These are phyloP conservation scores for Drosophila tanythrix DNA, from an alignment of 2,888 invertebrate species.

Conservation along the genomic window DNA sequence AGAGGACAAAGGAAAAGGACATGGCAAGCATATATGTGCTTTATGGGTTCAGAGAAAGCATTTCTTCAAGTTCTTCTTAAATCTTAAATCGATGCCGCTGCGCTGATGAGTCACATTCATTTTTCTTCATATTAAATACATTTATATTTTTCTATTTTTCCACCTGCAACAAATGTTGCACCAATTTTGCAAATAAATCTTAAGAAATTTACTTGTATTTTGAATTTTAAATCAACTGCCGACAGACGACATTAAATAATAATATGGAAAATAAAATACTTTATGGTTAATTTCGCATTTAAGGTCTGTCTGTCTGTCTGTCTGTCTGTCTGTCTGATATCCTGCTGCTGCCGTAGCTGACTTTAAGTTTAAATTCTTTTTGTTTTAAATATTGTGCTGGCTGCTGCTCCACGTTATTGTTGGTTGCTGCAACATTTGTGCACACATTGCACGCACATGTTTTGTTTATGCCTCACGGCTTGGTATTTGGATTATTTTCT, in stretches of 20 bases:
- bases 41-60: too few species aligned
- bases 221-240: too few species aligned
- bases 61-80: too few species aligned
- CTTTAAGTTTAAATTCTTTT: not conserved
- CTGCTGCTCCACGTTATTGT: not conserved
- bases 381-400: not conserved
- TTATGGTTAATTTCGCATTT: not conserved
- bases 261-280: too few species aligned
- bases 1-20: too few species aligned
- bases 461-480: slow-evolving; percentile 47
- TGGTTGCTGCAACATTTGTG: slow-evolving; percentile 47
- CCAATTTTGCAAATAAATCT: not conserved
- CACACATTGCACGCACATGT: slow-evolving; percentile 74
- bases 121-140: too few species aligned
- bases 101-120: too few species aligned
- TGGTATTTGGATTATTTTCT: not conserved
- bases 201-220: too few species aligned
- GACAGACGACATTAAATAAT: not conserved
- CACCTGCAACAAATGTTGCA: not conserved
- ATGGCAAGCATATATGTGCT: too few species aligned
- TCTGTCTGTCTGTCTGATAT: slow-evolving; percentile 30
- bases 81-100: too few species aligned
- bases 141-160: too few species aligned
- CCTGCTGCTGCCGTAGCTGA: slow-evolving; percentile 42
- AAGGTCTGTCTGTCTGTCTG: not conserved